Evolutionary conservation across 2,888 invertebrate species (phyloP).

Genomic region (Xylota sylvarum): DNA sequence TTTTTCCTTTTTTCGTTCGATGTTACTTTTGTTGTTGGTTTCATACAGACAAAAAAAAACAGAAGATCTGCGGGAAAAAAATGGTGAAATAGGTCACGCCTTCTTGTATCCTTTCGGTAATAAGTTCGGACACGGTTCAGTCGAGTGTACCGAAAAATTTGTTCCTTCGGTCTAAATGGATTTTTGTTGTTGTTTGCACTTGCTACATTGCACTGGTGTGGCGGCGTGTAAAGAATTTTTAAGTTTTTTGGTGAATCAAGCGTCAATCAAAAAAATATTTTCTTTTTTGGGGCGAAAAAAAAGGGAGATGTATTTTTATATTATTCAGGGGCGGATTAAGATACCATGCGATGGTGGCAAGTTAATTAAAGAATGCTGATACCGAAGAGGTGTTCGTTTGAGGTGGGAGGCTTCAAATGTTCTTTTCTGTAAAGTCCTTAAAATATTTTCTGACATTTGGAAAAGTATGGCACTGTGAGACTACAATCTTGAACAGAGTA

Average conservation of each 20-base stretch:
- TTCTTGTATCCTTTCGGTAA: conserved; percentile 74
- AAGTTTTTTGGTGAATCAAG: conserved; percentile 63
- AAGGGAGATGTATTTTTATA: conserved; percentile 44
- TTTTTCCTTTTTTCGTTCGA: conserved; percentile 43
- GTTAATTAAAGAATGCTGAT: conserved; percentile 76
- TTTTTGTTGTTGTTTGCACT: conserved; percentile 74
- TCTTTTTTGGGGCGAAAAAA: conserved; percentile 21
- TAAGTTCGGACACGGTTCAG: conserved; percentile 75
- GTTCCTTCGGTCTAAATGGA: conserved; percentile 68
- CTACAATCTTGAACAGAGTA: background rate
- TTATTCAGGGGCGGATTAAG: conserved; percentile 74
- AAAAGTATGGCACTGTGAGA: conserved; percentile 18
- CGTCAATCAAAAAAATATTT: conserved; percentile 72
- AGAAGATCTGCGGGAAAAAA: conserved; percentile 40
- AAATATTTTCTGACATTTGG: conserved; percentile 64
- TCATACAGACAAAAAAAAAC: conserved; percentile 23
- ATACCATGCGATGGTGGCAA: conserved; percentile 67
- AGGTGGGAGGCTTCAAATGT: conserved; percentile 75
- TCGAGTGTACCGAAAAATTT: conserved; percentile 74
- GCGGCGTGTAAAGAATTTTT: conserved; percentile 65
- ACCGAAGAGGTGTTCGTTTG: conserved; percentile 69
- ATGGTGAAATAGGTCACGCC: conserved; percentile 76
- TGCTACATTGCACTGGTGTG: conserved; percentile 53
- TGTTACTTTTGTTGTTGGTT: conserved; percentile 41
- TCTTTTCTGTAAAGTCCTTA: conserved; percentile 34